Base-by-base conservation (phyloP, 2,888 invertebrate genomes). In the Oligia strigilis region DNA sequence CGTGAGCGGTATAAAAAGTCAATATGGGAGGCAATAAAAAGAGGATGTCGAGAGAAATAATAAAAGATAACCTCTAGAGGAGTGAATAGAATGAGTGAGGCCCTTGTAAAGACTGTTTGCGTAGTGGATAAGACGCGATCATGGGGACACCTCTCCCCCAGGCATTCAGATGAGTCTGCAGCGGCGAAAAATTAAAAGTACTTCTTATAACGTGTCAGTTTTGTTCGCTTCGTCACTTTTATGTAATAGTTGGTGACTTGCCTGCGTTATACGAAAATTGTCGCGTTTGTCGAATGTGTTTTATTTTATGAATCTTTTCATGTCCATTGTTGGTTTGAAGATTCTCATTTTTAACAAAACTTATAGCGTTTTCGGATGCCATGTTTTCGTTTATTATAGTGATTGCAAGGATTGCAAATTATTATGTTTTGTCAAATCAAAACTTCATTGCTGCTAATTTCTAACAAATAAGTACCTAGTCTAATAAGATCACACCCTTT, bases 71-170 rank as follows among this genome's bases (percentile, higher is more conserved):
- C 96, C 96, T 96, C 95, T 93, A 91, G 92, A 91, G 91, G 91
- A 96, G 95, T 96, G 97, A 96, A 96, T 96, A 93, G 95, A 95
- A 95, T 94, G 95, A 94, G 94, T 94, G 95, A 94, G 93, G 95
- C 95, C 94, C 96, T 95, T 95, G 96, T 96, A 96, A 97, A 96
- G 96, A 95, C 95, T 96, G 97, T 97, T 97, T 96, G 96, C 94
- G 94, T 94, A 94, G 95, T 94, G 96, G 97, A 97, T 97, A 96
- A 97, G 97, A 94, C 94, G 95, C 94, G 96, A 95, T 95, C 95
- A 91, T 90, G 93, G 96, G 96, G 96, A 95, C 96, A 95, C 96
- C 95, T 95, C 94, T 95, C 95, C 95, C 95, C 93, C 89, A 90
- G 91, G 89, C 89, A 92, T 92, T 91, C 90, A 91, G 89, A 92